Evolutionary conservation across 2,113 vertebrate genomes (phyloP), one percentile per base, ranked within the genome.

Genomic region (Antigone vipio): DNA sequence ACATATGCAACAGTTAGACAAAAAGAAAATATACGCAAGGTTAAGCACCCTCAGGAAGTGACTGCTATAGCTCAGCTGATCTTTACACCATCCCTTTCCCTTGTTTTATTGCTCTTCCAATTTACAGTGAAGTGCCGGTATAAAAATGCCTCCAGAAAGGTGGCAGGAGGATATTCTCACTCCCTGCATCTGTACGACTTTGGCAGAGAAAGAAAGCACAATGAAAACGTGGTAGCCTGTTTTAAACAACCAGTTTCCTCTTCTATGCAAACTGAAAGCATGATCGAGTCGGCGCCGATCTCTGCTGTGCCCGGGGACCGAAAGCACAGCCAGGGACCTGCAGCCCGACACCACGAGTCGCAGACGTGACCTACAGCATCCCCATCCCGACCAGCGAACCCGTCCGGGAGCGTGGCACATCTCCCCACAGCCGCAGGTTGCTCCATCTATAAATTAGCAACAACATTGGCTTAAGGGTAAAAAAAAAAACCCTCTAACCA

Each of bases 211-310:
- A 0, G 13, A 22, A 32, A 9, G 38, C 64, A 27, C 0, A 0
- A 52, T 3, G 4, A 38, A 45, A 85, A 27, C 1, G 8, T 1
- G 17, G 67, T 6, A 83, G 34, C 12, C 49, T 44, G 16, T 34
- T 94, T 69, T 11, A 66, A 66, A 80, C 21, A 30, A 34, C 35
- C 40, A 15, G 26, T 9, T 77, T 60, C 17, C 55, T 49, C 35
- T 59, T 73, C 44, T 12, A 11, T 1, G 9, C 15, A 15, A 81
- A 71, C 16, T 59, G 85, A 72, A 79, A 85, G 62, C 1, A 7
- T 1, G 29, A 50, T 5, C 1, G 11, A 78, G 35, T 4, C 0
- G 0, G 29, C 1, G 6, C 3, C 0, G 0, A 49, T 32, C 64
- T 38, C 73, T 21, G 52, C 60, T 15, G 64, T 10, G 50, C 50